Percentiles rank a stretch among this genome's conserved stretches.
Evolutionary conservation across 2,797 vertebrate genomes (phyloP).

Genomic region (Catharus ustulatus): DNA sequence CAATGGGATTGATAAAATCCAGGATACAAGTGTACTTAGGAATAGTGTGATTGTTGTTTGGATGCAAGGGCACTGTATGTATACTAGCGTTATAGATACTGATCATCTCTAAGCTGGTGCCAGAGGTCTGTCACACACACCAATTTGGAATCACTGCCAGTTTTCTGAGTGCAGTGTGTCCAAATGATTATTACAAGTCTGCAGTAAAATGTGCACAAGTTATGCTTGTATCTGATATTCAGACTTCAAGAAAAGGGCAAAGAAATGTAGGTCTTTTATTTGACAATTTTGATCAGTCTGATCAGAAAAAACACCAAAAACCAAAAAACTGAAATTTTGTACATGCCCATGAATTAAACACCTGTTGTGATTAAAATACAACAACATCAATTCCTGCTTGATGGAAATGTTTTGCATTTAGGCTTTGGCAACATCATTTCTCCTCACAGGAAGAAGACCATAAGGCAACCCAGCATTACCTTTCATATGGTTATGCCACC

Average conservation of each 20-base stretch:
- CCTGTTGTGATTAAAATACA: neutral
- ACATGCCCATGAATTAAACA: neutral
- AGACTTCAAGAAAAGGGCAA: neutral
- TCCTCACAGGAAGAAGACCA: neutral
- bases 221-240: neutral
- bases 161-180: neutral
- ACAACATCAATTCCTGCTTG: neutral
- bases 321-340: no score
- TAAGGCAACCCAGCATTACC: neutral
- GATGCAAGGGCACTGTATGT: neutral
- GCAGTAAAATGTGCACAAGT: neutral
- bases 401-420: neutral
- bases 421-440: neutral
- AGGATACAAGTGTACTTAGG: neutral
- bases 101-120: neutral
- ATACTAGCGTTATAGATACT: neutral
- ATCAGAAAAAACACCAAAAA: neutral
- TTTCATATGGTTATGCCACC: neutral
- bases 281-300: neutral
- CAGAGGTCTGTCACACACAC: constrained; percentile 17
- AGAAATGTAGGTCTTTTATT: neutral
- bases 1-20: neutral
- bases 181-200: neutral
- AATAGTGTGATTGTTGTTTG: neutral
- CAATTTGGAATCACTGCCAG: neutral